These are phyloP conservation scores for Bovichtus variegatus DNA, from an alignment of 2,797 vertebrate species.

Conservation along the genomic window DNA sequence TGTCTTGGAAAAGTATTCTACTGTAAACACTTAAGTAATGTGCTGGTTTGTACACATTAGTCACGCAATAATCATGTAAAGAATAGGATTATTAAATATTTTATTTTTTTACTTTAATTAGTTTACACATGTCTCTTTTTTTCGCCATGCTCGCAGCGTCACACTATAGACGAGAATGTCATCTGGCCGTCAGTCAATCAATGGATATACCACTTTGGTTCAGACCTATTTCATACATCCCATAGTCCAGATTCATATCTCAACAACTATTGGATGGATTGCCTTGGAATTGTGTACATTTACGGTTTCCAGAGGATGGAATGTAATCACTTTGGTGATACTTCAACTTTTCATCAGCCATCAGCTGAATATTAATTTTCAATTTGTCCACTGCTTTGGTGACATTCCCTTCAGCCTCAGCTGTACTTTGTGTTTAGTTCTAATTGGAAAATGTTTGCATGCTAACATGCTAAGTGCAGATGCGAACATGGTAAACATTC, in stretches of 20 bases:
- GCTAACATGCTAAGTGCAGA: neutral
- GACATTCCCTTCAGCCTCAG: too few species aligned
- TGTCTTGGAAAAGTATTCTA: constrained; percentile 19
- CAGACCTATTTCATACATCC: neutral
- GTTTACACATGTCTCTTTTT: neutral
- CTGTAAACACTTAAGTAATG: constrained; percentile 19
- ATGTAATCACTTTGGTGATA: neutral
- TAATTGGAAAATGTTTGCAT: neutral
- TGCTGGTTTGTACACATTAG: constrained; percentile 17
- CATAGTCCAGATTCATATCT: neutral
- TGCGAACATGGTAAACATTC: neutral
- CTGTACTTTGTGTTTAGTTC: neutral
- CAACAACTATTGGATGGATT: neutral
- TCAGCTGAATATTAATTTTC: neutral
- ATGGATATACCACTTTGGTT: neutral
- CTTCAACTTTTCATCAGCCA: neutral
- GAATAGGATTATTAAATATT: too few species aligned
- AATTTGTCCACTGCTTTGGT: neutral
- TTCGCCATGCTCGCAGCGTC: neutral
- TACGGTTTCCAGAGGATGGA: neutral
- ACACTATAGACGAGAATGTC: neutral
- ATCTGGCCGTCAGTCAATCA: neutral
- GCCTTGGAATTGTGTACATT: neutral
- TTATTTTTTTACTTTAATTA: too few species aligned
- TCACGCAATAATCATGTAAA: neutral